phyloP scores from a whole-genome alignment of 2,797 vertebrate species.

The Scolopax bukidnonensis region DNA sequence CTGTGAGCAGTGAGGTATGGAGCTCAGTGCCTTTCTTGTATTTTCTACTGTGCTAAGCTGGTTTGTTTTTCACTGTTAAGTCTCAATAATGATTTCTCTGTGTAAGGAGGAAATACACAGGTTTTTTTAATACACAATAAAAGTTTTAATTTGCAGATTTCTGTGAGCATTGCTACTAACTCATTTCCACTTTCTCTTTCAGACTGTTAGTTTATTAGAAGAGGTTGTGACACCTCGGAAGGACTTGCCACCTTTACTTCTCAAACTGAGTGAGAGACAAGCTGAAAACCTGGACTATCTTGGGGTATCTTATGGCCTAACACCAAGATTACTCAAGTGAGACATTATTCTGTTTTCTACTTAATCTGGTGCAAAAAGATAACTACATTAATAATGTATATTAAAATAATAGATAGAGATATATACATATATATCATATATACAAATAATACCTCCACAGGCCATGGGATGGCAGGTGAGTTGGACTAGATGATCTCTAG shows the following conservation, averaged over 20 bases:
- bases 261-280: slow-evolving; percentile 92
- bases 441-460: background rate
- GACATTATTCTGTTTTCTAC: background rate
- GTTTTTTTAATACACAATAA: background rate
- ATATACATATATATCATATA: background rate
- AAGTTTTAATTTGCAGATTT: background rate
- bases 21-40: background rate
- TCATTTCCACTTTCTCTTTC: background rate
- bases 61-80: background rate
- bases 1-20: slow-evolving; percentile 91
- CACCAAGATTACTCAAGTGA: slow-evolving; percentile 91
- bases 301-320: slow-evolving; percentile 95
- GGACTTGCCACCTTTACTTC: slow-evolving; percentile 92
- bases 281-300: slow-evolving; percentile 94
- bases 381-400: background rate
- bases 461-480: no score
- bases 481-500: no score
- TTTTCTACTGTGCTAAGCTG: background rate
- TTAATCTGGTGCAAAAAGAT: background rate
- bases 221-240: slow-evolving; percentile 91
- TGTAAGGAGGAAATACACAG: background rate
- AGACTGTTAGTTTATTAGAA: slow-evolving; percentile 94
- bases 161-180: background rate
- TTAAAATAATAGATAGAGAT: background rate
- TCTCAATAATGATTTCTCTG: background rate